A percentile compares a stretch with the other conserved stretches of the same genome.
Evolutionary conservation across 2,888 invertebrate genomes (phyloP).

Genomic region (Pecten maximus): DNA sequence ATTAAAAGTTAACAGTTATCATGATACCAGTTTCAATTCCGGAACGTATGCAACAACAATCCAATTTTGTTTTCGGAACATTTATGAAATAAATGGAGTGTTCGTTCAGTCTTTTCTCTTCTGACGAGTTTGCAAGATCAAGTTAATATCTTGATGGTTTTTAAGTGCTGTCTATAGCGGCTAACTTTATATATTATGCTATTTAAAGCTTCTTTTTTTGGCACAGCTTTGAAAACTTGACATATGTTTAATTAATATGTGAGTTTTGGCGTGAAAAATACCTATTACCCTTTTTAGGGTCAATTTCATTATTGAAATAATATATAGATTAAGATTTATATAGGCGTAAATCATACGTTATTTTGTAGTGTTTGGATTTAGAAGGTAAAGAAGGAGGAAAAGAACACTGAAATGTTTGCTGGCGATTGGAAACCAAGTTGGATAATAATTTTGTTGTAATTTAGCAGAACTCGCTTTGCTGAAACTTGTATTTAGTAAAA

Average conservation of each 20-base stretch:
- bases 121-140: neutral
- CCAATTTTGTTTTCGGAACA: neutral
- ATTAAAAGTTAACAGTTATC: no score
- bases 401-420: neutral
- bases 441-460: neutral
- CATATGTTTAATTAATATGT: no score
- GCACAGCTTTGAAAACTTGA: no score
- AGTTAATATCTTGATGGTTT: no score
- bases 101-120: slow-evolving; percentile 28
- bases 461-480: neutral
- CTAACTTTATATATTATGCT: no score
- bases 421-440: neutral
- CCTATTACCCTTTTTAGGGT: no score
- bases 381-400: neutral
- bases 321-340: neutral
- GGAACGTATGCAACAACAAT: neutral
- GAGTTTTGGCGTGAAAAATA: no score
- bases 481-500: neutral
- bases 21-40: no score
- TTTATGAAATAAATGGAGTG: neutral
- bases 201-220: no score
- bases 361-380: neutral
- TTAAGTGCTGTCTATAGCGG: no score
- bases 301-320: neutral
- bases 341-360: neutral